Base-by-base conservation (phyloP, 2,888 invertebrate genomes). In the Caprella mutica region DNA sequence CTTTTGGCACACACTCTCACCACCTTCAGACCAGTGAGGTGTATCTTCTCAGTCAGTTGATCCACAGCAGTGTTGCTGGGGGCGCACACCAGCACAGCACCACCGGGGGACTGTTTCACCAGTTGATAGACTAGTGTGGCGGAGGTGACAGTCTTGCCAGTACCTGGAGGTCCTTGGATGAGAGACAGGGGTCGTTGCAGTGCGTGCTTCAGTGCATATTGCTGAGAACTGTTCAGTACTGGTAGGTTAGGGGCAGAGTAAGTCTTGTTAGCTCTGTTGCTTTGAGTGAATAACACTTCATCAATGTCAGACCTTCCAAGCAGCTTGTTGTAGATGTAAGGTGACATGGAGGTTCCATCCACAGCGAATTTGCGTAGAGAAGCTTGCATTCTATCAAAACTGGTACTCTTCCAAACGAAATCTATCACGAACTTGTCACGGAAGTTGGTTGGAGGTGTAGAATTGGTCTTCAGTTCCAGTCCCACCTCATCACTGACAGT, bases 1-100 rank as follows among this genome's bases (percentile, higher is more conserved):
- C 93, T 93, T 73, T 98, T 97, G 29, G 98, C 97, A 74, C 96
- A 97, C 9, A 99, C 79, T 1, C 98, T 79, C 2, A 98, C 93
- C 46, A 65, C 65, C 75, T 94, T 97, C 39, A 99, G 77, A 48
- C 96, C 97, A 5, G 97, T 97, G 66, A 85, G 81, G 73, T 98
- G 97, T 55, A 99, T 97, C 74, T 98, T 98, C 73, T 97, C 97
- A 0, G 98, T 97, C 19, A 99, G 78, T 70, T 99, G 98, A 74
- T 99, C 98, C 0, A 98, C 98, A 24, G 98, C 98, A 1, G 97
- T 98, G 74, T 99, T 99, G 61, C 93, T 94, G 0, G 98, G 98
- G 0, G 98, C 97, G 72, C 98, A 98, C 0, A 99, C 98, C 2
- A 99, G 77, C 0, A 98, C 94, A 35, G 78, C 76, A 0, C 92